These are phyloP conservation scores for Camponotus fellah DNA, from an alignment of 2,888 invertebrate genomes.

Conservation along the genomic window DNA sequence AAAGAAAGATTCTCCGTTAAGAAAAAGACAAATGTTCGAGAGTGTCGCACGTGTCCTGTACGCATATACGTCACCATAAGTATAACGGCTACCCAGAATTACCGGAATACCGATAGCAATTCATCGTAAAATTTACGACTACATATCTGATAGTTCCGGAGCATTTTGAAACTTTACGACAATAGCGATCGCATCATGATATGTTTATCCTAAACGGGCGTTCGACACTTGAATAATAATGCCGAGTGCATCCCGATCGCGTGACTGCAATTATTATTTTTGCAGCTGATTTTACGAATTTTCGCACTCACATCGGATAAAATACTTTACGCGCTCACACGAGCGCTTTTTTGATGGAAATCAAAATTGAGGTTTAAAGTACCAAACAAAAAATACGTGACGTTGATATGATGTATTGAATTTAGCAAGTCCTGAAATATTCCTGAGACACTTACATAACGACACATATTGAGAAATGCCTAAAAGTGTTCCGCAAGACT, in stretches of 20 bases:
- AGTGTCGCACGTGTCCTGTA: background rate
- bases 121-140: background rate
- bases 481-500: background rate
- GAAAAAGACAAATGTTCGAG: background rate
- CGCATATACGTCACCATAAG: background rate
- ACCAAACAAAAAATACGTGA: slow-evolving; percentile 5
- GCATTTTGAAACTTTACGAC: background rate
- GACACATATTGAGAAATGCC: background rate
- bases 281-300: slow-evolving; percentile 31
- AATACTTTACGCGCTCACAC: background rate
- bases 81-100: background rate
- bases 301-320: slow-evolving; percentile 15
- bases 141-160: background rate
- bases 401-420: slow-evolving; percentile 22
- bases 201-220: background rate
- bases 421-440: slow-evolving; percentile 25
- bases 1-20: background rate
- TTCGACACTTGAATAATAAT: background rate
- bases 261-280: slow-evolving; percentile 59
- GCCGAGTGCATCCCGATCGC: background rate
- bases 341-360: slow-evolving; percentile 20
- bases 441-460: background rate
- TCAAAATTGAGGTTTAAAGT: slow-evolving; percentile 35
- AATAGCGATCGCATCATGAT: background rate
- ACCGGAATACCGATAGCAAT: background rate